Conservation (phyloP, 1,140 invertebrate species). For the Thrips palmi region DNA sequence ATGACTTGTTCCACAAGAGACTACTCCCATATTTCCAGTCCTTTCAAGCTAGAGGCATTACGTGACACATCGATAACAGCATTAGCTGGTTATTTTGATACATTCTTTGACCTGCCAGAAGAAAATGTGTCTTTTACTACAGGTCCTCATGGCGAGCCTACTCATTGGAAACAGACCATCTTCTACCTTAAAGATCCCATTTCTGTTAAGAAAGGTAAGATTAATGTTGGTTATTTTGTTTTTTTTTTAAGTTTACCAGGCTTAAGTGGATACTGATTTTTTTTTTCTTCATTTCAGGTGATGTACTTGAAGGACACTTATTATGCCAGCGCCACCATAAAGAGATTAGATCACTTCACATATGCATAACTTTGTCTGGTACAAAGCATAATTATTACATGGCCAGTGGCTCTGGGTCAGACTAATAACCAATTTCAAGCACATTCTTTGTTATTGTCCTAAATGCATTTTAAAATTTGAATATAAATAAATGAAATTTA, state of each 20-base stretch:
- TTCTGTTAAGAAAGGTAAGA: slow-evolving; percentile 45
- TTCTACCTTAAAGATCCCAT: slow-evolving; percentile 70
- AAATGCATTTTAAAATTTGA: too few relatives aligned
- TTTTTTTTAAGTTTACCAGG: slow-evolving; percentile 3
- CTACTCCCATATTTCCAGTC: slow-evolving; percentile 61
- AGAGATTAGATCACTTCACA: slow-evolving; percentile 38
- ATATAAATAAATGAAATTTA: too few relatives aligned
- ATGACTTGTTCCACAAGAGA: slow-evolving; percentile 60
- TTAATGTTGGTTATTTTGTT: background rate
- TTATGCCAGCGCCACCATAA: slow-evolving; percentile 36
- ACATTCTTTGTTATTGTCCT: too few relatives aligned
- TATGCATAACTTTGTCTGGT: too few relatives aligned
- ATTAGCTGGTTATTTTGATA: slow-evolving; percentile 85
- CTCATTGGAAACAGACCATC: slow-evolving; percentile 97
- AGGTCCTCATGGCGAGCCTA: slow-evolving; percentile 50
- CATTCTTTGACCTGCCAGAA: slow-evolving; percentile 64
- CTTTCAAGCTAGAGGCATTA: slow-evolving; percentile 52
- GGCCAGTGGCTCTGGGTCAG: too few relatives aligned
- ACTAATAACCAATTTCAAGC: too few relatives aligned
- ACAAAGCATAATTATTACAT: too few relatives aligned
- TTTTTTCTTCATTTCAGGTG: slow-evolving; percentile 25
- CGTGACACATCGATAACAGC: slow-evolving; percentile 64
- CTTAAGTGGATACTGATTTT: slow-evolving; percentile 8
- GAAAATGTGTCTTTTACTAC: slow-evolving; percentile 48
- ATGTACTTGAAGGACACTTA: slow-evolving; percentile 39